These are phyloP conservation scores for Chironomus riparius DNA, from an alignment of 2,888 invertebrate genomes.

Conservation along the genomic window DNA sequence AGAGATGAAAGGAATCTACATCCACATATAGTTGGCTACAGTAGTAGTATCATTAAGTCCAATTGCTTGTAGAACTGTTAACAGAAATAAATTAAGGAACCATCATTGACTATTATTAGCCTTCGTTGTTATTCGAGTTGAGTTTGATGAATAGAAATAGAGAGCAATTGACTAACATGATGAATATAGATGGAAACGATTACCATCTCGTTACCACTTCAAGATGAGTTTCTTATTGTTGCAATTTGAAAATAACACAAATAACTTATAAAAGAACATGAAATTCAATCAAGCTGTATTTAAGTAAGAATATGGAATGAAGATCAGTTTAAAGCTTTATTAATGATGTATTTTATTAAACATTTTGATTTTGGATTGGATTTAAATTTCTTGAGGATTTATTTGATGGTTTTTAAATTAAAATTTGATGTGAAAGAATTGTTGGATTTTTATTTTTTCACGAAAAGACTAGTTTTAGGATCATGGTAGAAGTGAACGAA, in stretches of 20 bases:
- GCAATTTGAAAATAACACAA: not conserved
- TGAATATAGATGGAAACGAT: not conserved
- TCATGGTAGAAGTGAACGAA: too few species aligned
- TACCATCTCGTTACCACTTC: constrained; percentile 5
- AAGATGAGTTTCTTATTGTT: not conserved
- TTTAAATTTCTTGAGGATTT: too few species aligned
- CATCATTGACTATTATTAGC: not conserved
- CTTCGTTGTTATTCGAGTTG: not conserved
- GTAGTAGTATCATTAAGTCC: constrained; percentile 11
- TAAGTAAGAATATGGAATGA: not conserved
- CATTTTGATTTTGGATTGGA: too few species aligned
- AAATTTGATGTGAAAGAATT: too few species aligned
- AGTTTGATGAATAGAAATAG: not conserved
- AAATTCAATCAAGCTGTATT: constrained; percentile 5
- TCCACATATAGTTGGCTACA: not conserved
- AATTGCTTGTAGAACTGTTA: constrained; percentile 2
- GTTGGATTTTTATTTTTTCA: too few species aligned
- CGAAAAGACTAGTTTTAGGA: too few species aligned
- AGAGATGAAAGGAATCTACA: not conserved
- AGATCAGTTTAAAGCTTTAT: not conserved
- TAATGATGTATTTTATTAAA: not conserved
- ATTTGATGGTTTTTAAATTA: too few species aligned
- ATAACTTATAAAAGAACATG: not conserved
- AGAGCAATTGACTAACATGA: not conserved
- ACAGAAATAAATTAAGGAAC: constrained; percentile 11